These are phyloP conservation scores for Reticulitermes lucifugus DNA, from an alignment of 2,888 invertebrate species.

Conservation along the genomic window DNA sequence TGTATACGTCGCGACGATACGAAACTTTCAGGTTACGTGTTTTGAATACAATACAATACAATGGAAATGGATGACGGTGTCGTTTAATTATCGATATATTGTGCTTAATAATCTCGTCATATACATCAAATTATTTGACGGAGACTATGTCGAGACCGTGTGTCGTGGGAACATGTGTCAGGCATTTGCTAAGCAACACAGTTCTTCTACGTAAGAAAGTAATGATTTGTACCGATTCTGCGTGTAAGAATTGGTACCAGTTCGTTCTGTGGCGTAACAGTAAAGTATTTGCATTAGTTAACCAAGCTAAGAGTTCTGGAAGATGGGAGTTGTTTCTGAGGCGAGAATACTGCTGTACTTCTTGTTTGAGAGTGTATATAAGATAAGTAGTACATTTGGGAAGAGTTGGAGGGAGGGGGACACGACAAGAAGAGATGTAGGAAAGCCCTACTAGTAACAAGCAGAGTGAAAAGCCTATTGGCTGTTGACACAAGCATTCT, in stretches of 20 bases:
- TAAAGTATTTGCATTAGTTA: conserved; percentile 41
- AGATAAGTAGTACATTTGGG: background rate
- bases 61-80: no score
- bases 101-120: no score
- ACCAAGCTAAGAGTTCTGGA: conserved; percentile 41
- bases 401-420: background rate
- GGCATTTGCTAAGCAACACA: no score
- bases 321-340: conserved; percentile 20
- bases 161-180: no score
- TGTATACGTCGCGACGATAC: no score
- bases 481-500: conserved; percentile 45
- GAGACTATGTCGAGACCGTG: no score
- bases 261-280: background rate
- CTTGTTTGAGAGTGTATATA: conserved; percentile 27
- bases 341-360: conserved; percentile 8
- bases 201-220: background rate
- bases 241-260: background rate
- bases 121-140: no score
- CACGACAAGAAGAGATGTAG: background rate
- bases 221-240: background rate
- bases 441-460: conserved; percentile 6
- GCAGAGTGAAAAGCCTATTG: conserved; percentile 43
- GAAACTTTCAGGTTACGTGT: no score
- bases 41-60: no score
- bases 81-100: no score